Evolutionary conservation across 2,113 vertebrate species (phyloP), one percentile per base, ranked within the genome.

Genomic region (Solea solea): DNA sequence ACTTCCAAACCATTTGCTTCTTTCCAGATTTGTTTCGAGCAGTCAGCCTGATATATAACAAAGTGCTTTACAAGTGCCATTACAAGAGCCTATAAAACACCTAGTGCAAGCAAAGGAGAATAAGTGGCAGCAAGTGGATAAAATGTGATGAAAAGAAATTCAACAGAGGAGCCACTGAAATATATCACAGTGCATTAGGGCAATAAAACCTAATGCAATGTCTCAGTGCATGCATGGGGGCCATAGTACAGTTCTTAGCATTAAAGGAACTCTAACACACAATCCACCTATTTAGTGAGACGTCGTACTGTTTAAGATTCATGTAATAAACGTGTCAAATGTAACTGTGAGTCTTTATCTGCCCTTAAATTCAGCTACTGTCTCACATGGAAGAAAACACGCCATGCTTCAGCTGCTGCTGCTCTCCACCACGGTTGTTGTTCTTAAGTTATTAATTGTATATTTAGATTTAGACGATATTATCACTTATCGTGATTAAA

Each of bases 21-120:
- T 34, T 34, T 6, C 34, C 34, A 34, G 34, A 34, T 50, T 50
- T 3, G 49, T 15, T 50, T 21, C n/a, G 16, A 48, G 12, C 48
- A 41, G 14, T 56, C 74, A 46, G 50, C 55, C 44, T 4, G 6
- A 27, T 64, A 52, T 28, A 42, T 59, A 28, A 41, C 21, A 34
- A 62, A 63, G 46, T 28, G n/a, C 40, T 61, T 46, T 14, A 50
- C 46, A 63, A 58, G 52, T 16, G 55, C 39, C 39, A 48, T 48
- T 42, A 41, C 13, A 53, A 48, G 27, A 52, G 52, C 70, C 39
- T 56, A 60, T 66, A 59, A 65, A 44, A 41, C 25, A 7, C 10
- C 3, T 39, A 50, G 42, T 59, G 7, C 34, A 59, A 16, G 41
- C 57, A 49, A 28, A 39, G 5, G 9, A 44, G 42, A 53, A 34